A percentile compares a stretch with the other conserved stretches of the same genome.
phyloP scores from a whole-genome alignment of 1,140 invertebrate genomes.

The Drosophila tropicalis region DNA sequence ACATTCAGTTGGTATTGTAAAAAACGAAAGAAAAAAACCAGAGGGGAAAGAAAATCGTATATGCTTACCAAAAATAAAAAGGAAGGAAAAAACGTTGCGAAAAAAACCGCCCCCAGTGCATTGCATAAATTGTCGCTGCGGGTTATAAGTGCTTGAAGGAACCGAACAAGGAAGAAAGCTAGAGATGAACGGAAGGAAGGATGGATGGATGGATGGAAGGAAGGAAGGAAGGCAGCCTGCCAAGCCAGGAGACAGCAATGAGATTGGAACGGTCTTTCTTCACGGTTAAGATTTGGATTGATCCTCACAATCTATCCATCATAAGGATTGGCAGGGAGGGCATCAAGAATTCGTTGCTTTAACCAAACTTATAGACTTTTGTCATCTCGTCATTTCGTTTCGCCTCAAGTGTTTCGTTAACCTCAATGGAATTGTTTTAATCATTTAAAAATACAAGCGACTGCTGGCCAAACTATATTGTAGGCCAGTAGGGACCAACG shows the following conservation, averaged over 20 bases:
- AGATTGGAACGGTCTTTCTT: neutral
- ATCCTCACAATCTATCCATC: neutral
- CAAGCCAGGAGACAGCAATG: neutral
- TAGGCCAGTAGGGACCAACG: conserved; percentile 50
- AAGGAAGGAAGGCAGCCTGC: neutral
- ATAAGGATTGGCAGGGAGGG: too few relatives aligned
- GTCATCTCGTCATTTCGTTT: conserved; percentile 3
- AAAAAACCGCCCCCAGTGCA: conserved; percentile 8
- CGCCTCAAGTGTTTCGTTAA: conserved; percentile 32
- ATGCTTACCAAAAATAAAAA: conserved; percentile 39
- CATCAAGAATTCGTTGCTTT: neutral
- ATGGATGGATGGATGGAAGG: neutral
- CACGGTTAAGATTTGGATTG: neutral
- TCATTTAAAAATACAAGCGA: conserved; percentile 7
- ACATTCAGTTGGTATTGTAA: conserved; percentile 62
- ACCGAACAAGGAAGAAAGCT: neutral
- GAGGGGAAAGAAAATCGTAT: conserved; percentile 19
- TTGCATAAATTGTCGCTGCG: conserved; percentile 72
- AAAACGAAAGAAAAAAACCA: conserved; percentile 17
- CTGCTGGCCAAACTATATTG: conserved; percentile 40
- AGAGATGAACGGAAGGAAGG: conserved; percentile 7
- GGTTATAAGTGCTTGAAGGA: conserved; percentile 26
- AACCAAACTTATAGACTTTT: too few relatives aligned
- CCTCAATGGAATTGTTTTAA: conserved; percentile 44
- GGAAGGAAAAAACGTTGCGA: conserved; percentile 51